phyloP scores from a whole-genome alignment of 2,888 invertebrate species.

The Cetonia aurata region DNA sequence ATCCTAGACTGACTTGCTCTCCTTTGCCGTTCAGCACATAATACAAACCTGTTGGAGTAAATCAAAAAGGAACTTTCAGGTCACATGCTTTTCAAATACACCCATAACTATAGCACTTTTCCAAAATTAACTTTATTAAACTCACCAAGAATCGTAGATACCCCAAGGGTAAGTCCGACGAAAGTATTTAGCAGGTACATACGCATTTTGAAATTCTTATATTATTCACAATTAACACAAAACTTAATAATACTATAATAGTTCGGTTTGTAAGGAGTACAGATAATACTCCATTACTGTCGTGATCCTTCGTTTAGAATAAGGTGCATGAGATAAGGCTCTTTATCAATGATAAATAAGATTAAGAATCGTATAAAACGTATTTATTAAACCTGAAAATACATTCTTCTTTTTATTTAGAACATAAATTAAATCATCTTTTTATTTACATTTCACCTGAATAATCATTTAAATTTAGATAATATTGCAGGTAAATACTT shows the following conservation, averaged over 20 bases:
- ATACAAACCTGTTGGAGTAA: slow-evolving; percentile 71
- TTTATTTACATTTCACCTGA: no score
- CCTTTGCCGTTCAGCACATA: slow-evolving; percentile 88
- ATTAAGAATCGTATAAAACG: slow-evolving; percentile 41
- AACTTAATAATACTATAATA: not conserved
- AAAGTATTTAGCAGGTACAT: slow-evolving; percentile 72
- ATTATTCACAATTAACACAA: slow-evolving; percentile 7
- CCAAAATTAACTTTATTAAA: slow-evolving; percentile 42
- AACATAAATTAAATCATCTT: slow-evolving; percentile 25
- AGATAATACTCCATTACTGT: slow-evolving; percentile 37
- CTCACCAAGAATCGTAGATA: slow-evolving; percentile 63
- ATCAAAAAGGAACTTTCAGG: slow-evolving; percentile 40
- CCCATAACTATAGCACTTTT: slow-evolving; percentile 39
- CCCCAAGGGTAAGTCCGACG: slow-evolving; percentile 60
- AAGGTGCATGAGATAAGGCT: slow-evolving; percentile 33
- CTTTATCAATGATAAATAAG: slow-evolving; percentile 40
- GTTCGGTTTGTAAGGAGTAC: not conserved
- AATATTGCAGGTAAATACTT: not conserved
- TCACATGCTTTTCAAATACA: slow-evolving; percentile 54
- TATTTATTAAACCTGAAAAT: slow-evolving; percentile 45
- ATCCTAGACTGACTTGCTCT: slow-evolving; percentile 87
- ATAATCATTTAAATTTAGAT: not conserved
- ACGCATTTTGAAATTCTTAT: slow-evolving; percentile 67
- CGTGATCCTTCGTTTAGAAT: slow-evolving; percentile 5
- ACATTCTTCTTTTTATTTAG: slow-evolving; percentile 31